Base-by-base conservation (phyloP, 2,797 vertebrate species). In the Thamnophis elegans region DNA sequence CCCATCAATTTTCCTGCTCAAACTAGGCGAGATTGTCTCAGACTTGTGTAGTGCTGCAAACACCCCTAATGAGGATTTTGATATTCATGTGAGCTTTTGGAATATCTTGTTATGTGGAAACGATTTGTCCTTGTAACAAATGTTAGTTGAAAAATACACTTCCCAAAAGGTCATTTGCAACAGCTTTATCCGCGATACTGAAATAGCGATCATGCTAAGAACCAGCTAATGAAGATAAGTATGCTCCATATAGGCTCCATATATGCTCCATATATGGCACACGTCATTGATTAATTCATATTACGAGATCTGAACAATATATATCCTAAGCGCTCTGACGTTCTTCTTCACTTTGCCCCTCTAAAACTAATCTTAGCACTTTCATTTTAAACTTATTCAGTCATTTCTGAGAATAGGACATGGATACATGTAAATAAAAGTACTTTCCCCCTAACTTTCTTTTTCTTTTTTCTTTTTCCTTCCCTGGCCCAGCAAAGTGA, bases 381-480 rank as follows among this genome's bases (percentile, higher is more conserved):
- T 59, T 88, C 28, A 22, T 88, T 56, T 25, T 36, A 60, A 28
- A 78, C 20, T 42, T 56, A 36, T 13, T 85, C 25, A 51, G 32
- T 93, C 73, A 85, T 51, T 59, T 91, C 93, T 26, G 91, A 93
- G 92, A 18, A 94, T 87, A 56, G 62, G 25, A 88, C 36, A n/a
- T 56, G n/a, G 36, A 73, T 93, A 62, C 32, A 86, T 94, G 89
- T 62, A 10, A 25, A 25, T 36, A 47, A 82, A 82, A 82, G 36
- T 82, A 47, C 36, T 82, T 47, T 32, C n/a, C 65, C 3, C 92
- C 89, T 94, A 87, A 42, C 51, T 91, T 93, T 95, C 94, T 55
- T 95, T 90, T 95, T 90, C 8, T 92, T 25, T 91, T 93, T 94
- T 92, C 18, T 91, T 93, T 94, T 54, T 94, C 47, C 47, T 90